Conservation (phyloP, 1,140 invertebrate genomes). For the Stegodyphus dumicola region DNA sequence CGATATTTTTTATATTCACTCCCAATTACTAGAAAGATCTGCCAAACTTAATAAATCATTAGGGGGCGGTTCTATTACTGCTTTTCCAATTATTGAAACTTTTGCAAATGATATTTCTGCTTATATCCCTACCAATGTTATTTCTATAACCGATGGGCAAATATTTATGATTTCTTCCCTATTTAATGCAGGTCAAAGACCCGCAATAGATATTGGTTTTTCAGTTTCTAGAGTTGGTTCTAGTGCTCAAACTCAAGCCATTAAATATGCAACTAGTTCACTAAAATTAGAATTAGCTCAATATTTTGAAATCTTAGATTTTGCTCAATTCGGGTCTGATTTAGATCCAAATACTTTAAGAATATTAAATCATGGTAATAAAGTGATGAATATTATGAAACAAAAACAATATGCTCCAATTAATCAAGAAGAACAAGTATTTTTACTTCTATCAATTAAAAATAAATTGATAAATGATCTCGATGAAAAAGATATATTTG, state of each 20-base stretch:
- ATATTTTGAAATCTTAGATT: conserved; percentile 40
- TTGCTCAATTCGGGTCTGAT: conserved; percentile 60
- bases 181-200: conserved; percentile 46
- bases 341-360: conserved; percentile 21
- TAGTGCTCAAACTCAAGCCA: conserved; percentile 54
- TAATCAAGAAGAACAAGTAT: too few relatives aligned
- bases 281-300: conserved; percentile 56
- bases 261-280: conserved; percentile 51
- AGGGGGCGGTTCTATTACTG: conserved; percentile 50
- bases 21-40: conserved; percentile 50
- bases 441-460: too few relatives aligned
- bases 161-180: conserved; percentile 45
- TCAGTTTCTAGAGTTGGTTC: conserved; percentile 52
- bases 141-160: conserved; percentile 62
- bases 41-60: conserved; percentile 46
- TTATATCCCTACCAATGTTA: conserved; percentile 60
- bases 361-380: background rate
- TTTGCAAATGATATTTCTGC: conserved; percentile 56
- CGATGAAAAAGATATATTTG: too few relatives aligned
- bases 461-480: too few relatives aligned
- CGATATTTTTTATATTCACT: conserved; percentile 58
- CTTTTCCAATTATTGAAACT: conserved; percentile 59
- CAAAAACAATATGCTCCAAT: too few relatives aligned
- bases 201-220: conserved; percentile 47
- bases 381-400: too few relatives aligned